A percentile compares a stretch with the other conserved stretches of the same genome.
These are phyloP conservation scores for Halcyon chelicuti DNA, from an alignment of 2,797 vertebrate species.

Conservation along the genomic window DNA sequence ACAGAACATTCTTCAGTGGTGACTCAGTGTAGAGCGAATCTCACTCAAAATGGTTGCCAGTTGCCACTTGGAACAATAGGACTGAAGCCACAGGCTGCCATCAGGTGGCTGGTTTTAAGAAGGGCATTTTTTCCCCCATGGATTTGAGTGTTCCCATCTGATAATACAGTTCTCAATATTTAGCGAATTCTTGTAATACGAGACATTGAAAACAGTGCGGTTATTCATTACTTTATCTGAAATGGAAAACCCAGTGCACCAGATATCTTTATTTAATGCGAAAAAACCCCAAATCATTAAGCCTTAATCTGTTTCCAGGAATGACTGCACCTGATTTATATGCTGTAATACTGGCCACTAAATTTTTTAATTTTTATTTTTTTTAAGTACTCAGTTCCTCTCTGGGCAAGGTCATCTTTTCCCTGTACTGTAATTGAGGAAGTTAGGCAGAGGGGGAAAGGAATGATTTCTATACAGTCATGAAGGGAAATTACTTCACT, in stretches of 20 bases:
- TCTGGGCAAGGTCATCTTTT: neutral
- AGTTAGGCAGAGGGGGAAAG: neutral
- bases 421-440: neutral
- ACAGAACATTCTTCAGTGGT: conserved; percentile 34
- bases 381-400: neutral
- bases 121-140: conserved; percentile 15
- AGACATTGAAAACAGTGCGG: neutral
- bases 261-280: neutral
- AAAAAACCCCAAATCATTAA: neutral
- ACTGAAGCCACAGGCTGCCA: conserved; percentile 68
- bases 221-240: neutral
- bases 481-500: neutral
- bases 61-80: conserved; percentile 58
- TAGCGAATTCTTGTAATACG: neutral
- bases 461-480: neutral
- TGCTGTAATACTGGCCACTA: neutral
- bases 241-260: neutral
- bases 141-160: neutral
- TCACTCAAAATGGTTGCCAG: conserved; percentile 67
- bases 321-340: neutral
- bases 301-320: neutral
- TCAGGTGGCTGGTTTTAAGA: conserved; percentile 66
- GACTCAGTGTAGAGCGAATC: conserved; percentile 48
- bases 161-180: neutral
- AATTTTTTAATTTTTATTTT: neutral